Evolutionary conservation across 35 echinoderm and acorn worm genomes (phyloP), one percentile per base, ranked within the genome.

Genomic region (Holothuria glaberrima): DNA sequence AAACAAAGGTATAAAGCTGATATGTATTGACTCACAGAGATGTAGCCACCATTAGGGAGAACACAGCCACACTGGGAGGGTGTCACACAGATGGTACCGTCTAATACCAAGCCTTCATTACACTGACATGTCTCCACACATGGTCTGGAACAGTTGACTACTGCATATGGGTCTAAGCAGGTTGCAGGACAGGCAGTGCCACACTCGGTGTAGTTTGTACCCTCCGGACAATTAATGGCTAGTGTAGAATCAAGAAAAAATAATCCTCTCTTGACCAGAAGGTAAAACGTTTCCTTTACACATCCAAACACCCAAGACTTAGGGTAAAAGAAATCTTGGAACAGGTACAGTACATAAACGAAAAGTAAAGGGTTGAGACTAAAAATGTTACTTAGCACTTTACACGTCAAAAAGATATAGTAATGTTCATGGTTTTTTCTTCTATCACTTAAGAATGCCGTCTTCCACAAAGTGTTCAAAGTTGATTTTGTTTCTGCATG

Each of bases 101-200:
- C 83, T 45, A 86, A 59, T 12, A 86, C 83, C 59, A 86, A 26
- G 18, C 83, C 83, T 14, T 64, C 58, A 18, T 31, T 19, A 67
- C 83, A 86, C 21, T 66, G 22, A 45, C 83, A 86, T 32, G 83
- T 86, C 83, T 86, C 83, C 1, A 86, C 59, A 38, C 83, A 86
- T 28, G 58, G 33, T 48, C 35, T 48, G 35, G 83, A n/a, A 59
- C 83, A 86, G 83, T 66, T 48, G 5, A 66, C 35, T 31, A 31
- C 63, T 0, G 58, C 26, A 6, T 86, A 29, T 25, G 16, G 48
- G 33, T 68, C 48, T 38, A 64, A 28, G 0, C 83, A 86, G 54
- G 83, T 86, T 36, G 21, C 30, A 66, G 83, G 83, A 28, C 83
- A 86, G 83, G 59, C 35, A 12, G 83, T 30, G 3, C 83, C 83